Evolutionary conservation across 64 coral and sea anemone species (phyloP), one percentile per base, ranked within the genome.

Genomic region (Stichodactyla mertensii): DNA sequence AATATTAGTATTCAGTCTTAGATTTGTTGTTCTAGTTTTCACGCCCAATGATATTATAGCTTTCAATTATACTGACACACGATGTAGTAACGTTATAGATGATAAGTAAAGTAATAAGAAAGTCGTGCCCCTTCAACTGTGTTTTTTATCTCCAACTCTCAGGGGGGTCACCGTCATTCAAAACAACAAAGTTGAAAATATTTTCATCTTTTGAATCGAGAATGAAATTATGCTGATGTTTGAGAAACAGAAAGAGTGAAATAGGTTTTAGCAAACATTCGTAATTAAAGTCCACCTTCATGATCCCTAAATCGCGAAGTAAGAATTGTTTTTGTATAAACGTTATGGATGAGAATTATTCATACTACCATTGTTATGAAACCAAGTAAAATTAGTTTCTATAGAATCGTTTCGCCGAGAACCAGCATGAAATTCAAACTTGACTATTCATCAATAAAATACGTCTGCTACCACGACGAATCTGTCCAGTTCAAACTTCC

Each of bases 61-160:
- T 71, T 71, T 71, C 24, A 71, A 74, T 74, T 74, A 74, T 27
- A 74, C 1, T 31, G 22, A 31, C 69, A 74, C 4, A 23, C 69
- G 18, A 66, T n/a, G 62, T 22, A 18, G 69, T 74, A 28, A 31
- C 8, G 69, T 31, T 74, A 74, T 31, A 74, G 69, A 27, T 74
- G 69, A 74, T 74, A 27, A 36, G 69, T 23, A 74, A 74, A 74
- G 24, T 74, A 74, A 74, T 74, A 74, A 74, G 26, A 74, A 74
- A 74, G 69, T 74, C 11, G n/a, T 23, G 22, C 23, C 24, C 56
- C 23, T 71, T 71, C 22, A 28, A 71, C 69, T 71, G 69, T 74
- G 69, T 74, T 36, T 74, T 45, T 74, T 74, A 27, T 74, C 8
- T 31, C 11, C 24, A 0, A 10, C 10, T 28, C 69, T 23, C 69